A percentile compares a stretch with the other conserved stretches of the same genome.
Conservation (phyloP, 35 echinoderm and acorn worm genomes). For the Amphiura filiformis region DNA sequence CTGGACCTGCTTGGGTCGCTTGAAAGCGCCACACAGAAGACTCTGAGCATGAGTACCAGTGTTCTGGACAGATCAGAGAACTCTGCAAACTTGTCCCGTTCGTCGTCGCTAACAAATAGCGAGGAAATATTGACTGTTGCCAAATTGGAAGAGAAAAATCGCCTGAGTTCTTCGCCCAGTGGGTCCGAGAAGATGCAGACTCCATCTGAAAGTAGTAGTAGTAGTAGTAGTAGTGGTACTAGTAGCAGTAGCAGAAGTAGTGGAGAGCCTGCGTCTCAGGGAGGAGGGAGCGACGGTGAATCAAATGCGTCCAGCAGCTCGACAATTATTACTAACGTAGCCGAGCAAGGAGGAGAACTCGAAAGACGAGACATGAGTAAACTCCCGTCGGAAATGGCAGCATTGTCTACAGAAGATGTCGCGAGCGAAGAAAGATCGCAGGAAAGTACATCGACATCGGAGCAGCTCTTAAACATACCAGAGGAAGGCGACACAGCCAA, state of each 20-base stretch:
- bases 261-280: background rate
- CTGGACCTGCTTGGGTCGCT: constrained; percentile 81
- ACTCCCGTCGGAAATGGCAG: too few species aligned
- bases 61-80: constrained; percentile 71
- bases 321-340: background rate
- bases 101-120: constrained; percentile 27
- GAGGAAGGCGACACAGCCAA: too few species aligned
- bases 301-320: background rate
- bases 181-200: background rate
- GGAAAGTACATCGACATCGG: too few species aligned
- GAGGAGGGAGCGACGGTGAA: background rate
- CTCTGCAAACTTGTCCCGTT: constrained; percentile 69
- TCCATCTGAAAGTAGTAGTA: background rate
- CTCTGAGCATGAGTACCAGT: constrained; percentile 75
- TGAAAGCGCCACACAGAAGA: constrained; percentile 84
- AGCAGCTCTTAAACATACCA: too few species aligned
- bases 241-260: background rate
- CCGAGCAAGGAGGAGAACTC: constrained; percentile 14
- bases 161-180: background rate
- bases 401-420: too few species aligned
- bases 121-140: constrained; percentile 71
- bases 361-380: too few species aligned
- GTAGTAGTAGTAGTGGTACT: background rate
- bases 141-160: constrained; percentile 69
- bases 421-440: too few species aligned